phyloP scores from a whole-genome alignment of 2,888 invertebrate genomes.

The Acanthosepion esculentum region DNA sequence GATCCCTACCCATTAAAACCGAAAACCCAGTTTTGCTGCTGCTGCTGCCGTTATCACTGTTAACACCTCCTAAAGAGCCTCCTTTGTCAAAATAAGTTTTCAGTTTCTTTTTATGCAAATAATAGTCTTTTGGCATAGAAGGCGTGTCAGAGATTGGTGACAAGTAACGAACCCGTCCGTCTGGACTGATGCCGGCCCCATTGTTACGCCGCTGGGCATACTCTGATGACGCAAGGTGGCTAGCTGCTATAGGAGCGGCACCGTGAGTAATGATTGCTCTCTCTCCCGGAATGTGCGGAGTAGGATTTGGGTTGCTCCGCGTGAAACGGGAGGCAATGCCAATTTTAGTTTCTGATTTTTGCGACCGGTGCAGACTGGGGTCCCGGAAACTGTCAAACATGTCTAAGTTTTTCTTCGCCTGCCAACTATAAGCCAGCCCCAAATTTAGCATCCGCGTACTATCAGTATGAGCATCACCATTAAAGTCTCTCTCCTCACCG shows the following conservation, averaged over 20 bases:
- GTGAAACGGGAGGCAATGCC: conserved; percentile 73
- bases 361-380: conserved; percentile 68
- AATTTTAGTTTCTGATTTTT: conserved; percentile 67
- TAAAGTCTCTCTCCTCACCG: conserved; percentile 16
- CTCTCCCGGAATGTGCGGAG: conserved; percentile 36
- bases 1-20: conserved; percentile 49
- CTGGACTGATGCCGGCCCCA: conserved; percentile 41
- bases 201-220: conserved; percentile 20
- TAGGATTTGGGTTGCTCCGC: conserved; percentile 52
- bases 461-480: not conserved
- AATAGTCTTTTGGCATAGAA: conserved; percentile 4
- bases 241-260: conserved; percentile 37
- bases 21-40: conserved; percentile 34
- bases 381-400: conserved; percentile 62
- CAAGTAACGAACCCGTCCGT: not conserved
- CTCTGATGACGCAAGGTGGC: conserved; percentile 40
- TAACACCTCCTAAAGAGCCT: not conserved
- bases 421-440: conserved; percentile 58
- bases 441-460: conserved; percentile 50
- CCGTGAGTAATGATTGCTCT: conserved; percentile 43
- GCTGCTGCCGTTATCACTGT: conserved; percentile 23
- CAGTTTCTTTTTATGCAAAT: not conserved
- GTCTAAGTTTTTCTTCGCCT: conserved; percentile 53
- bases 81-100: conserved; percentile 23
- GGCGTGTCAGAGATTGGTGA: not conserved